Evolutionary conservation across 1,140 invertebrate genomes (phyloP).

Genomic region (Aethina tumida): DNA sequence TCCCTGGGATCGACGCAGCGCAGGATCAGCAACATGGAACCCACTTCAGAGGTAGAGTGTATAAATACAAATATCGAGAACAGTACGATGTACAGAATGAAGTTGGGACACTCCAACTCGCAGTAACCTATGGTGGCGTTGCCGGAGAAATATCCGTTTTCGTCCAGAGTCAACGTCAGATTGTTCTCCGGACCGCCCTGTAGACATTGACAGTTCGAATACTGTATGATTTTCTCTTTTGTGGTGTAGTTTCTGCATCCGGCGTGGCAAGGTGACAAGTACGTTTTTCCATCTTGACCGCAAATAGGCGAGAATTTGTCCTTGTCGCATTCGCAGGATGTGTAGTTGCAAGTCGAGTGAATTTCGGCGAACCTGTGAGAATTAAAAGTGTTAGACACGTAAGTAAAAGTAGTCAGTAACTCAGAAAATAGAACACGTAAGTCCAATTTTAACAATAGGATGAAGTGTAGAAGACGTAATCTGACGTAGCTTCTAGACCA

Average conservation of each 20-base stretch:
- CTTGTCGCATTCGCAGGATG: slow-evolving; percentile 57
- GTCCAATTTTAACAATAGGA: too few relatives aligned
- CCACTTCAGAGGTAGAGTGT: slow-evolving; percentile 86
- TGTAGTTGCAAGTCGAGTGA: slow-evolving; percentile 44
- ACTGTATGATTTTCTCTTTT: slow-evolving; percentile 54
- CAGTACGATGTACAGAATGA: slow-evolving; percentile 72
- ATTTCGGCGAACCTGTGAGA: slow-evolving; percentile 26
- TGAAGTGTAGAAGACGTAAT: too few relatives aligned
- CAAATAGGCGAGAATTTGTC: slow-evolving; percentile 76
- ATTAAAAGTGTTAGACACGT: slow-evolving; percentile 5
- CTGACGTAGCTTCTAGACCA: too few relatives aligned
- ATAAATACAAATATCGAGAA: slow-evolving; percentile 85
- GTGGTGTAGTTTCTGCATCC: slow-evolving; percentile 63
- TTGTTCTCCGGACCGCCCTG: slow-evolving; percentile 31
- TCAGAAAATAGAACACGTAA: too few relatives aligned
- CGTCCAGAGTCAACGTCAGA: slow-evolving; percentile 23
- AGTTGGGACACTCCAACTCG: slow-evolving; percentile 65
- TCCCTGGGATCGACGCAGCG: slow-evolving; percentile 85
- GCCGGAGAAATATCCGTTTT: slow-evolving; percentile 27
- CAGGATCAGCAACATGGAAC: slow-evolving; percentile 80
- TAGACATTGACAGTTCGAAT: slow-evolving; percentile 69
- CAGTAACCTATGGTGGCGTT: slow-evolving; percentile 60
- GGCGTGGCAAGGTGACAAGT: slow-evolving; percentile 82
- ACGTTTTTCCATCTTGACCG: slow-evolving; percentile 66
- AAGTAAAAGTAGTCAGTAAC: too few relatives aligned